Base-by-base conservation (phyloP, 2,113 vertebrate species). In the Microtus pennsylvanicus region DNA sequence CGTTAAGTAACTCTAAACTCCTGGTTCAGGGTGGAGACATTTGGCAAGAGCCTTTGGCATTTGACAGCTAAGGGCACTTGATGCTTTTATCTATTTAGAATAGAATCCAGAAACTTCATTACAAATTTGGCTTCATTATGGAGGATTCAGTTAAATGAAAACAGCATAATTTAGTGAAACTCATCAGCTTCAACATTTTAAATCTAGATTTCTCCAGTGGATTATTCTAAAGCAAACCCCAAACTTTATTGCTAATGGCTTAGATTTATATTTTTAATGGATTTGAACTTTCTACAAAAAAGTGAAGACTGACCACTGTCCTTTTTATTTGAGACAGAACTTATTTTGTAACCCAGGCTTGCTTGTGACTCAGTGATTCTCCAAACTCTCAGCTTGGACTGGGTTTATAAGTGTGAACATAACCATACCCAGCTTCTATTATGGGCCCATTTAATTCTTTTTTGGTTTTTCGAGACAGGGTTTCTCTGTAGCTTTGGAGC, bases 161-260 rank as follows among this genome's bases (percentile, higher is more conserved):
- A 47, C 13, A 63, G 50, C 35, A 26, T 35, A 47, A 30, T 81
- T 85, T 12, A 33, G 42, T 72, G 86, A 83, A 33, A 42, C 67
- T 42, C 2, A 21, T 95, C 70, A 63, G 33, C 45, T 81, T 80
- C 35, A 87, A 35, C 33, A 17, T 3, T 89, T 94, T 58, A 61
- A 58, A 78, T 92, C 33, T 61, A n/a, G 70, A 6, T 47, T 67
- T 30, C 5, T 0, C 4, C 33, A 63, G 4, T 55, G 0, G 52
- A 80, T 92, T 87, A 74, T 74, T 97, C 65, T 80, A 89, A 76
- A 80, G 42, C 65, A 55, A 70, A 92, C 38, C 16, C 7, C 26
- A 92, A 81, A 70, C 24, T 38, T 52, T 8, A 69, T 13, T 21
- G 61, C 14, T 63, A 76, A 50, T 26, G 76, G 67, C 89, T 70